Evolutionary conservation across 2,113 vertebrate species (phyloP), one percentile per base, ranked within the genome.

Genomic region (Chloroceryle aenea): DNA sequence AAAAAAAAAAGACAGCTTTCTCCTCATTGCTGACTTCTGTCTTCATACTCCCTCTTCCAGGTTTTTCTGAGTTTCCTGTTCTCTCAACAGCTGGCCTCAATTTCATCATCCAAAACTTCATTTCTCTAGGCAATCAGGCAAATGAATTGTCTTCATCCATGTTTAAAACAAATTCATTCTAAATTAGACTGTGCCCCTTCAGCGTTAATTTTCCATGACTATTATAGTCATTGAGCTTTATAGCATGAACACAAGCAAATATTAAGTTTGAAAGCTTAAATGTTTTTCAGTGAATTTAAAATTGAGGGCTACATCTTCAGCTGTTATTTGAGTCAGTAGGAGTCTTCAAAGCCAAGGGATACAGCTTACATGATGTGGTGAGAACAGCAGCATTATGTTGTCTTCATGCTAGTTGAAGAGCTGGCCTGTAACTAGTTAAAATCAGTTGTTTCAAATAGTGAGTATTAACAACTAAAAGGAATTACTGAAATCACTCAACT

Each of bases 161-260:
- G 94, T 95, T 96, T 95, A 91, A 96, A 96, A 85, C 79, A 95
- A 96, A 96, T 94, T 90, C 61, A 94, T 77, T 95, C 85, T 93
- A 85, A 96, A 96, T 96, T 91, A 93, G 93, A 61, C 72, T 92
- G 55, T 93, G 90, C 61, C 92, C 79, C 93, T 91, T 95, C 85
- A 94, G 90, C 22, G 79, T 94, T 92, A 95, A 97, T 96, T 95
- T 96, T 95, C 95, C 92, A 86, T 95, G 79, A 94, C 93, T 90
- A 93, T 90, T 88, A 94, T 78, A 96, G 93, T 90, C 93, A 93
- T 92, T 95, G 92, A 94, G 90, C 88, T 97, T 97, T 95, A 93
- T 84, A 85, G 90, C 85, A 93, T 90, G 90, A 95, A 92, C 85
- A 93, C 83, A 95, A 92, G 93, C 88, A 97, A 97, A 96, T 96